A percentile compares a stretch with the other conserved stretches of the same genome.
Conservation (phyloP, 2,888 invertebrate genomes). For the Rotaria sp. region DNA sequence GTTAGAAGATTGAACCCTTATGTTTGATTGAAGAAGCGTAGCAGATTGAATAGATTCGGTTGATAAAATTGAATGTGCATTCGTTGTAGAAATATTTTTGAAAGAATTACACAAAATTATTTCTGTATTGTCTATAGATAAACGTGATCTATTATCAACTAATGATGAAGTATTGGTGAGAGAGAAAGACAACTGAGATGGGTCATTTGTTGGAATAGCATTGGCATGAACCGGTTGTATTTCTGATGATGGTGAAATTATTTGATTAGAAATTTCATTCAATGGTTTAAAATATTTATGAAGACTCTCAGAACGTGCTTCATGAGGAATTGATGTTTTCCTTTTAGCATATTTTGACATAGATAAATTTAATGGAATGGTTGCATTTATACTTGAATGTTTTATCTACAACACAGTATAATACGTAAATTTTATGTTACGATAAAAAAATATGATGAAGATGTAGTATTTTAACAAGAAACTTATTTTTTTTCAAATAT, state of each 20-base stretch:
- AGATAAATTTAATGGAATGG: not conserved
- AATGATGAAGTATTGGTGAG: not conserved
- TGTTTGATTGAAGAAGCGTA: not conserved
- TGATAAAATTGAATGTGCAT: not conserved
- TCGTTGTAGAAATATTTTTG: not conserved
- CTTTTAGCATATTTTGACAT: not conserved
- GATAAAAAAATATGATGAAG: not conserved
- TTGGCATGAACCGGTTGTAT: not conserved
- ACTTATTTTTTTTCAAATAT: too few relatives aligned
- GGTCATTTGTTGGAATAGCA: not conserved
- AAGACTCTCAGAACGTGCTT: not conserved
- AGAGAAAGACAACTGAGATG: not conserved
- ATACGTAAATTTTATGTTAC: not conserved
- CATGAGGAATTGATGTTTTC: not conserved
- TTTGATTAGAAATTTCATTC: not conserved
- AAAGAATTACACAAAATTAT: not conserved
- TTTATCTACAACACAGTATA: not conserved
- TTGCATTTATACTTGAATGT: not conserved
- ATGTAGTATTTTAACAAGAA: too few relatives aligned
- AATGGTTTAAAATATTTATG: not conserved
- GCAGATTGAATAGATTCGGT: not conserved
- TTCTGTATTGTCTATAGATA: not conserved
- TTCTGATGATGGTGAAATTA: not conserved
- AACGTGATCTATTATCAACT: not conserved
- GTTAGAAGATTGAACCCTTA: not conserved